phyloP scores from a whole-genome alignment of 1,140 invertebrate genomes.

The Capitella teleta region DNA sequence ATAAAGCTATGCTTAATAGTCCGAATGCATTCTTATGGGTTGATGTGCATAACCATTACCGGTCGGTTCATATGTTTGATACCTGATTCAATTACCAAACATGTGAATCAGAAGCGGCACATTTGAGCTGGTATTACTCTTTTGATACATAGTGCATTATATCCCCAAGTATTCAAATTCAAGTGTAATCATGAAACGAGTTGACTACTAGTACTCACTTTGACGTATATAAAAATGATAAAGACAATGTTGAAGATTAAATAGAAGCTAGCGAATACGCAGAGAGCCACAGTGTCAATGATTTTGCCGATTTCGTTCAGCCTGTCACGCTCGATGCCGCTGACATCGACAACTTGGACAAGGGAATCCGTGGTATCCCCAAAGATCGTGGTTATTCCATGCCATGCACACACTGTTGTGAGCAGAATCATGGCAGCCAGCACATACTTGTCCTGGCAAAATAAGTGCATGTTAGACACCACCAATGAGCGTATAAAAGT shows the following conservation, averaged over 20 bases:
- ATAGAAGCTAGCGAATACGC: slow-evolving; percentile 27
- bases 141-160: neutral
- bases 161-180: neutral
- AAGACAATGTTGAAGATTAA: slow-evolving; percentile 27
- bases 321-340: no score
- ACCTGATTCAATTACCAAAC: neutral
- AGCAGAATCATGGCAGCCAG: slow-evolving; percentile 35
- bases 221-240: slow-evolving; percentile 16
- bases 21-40: neutral
- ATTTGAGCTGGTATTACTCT: neutral
- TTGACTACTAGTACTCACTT: neutral
- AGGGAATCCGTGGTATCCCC: no score
- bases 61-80: neutral
- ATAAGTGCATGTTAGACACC: neutral
- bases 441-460: slow-evolving; percentile 36
- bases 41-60: neutral
- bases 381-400: slow-evolving; percentile 31
- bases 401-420: slow-evolving; percentile 36
- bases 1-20: neutral
- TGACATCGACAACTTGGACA: slow-evolving; percentile 4
- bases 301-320: slow-evolving; percentile 22
- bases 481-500: neutral
- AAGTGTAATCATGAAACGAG: neutral
- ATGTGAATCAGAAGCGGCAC: no score
- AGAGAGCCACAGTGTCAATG: slow-evolving; percentile 25